A percentile compares a stretch with the other conserved stretches of the same genome.
Conservation (phyloP, 2,113 vertebrate species). For the Beaufortia kweichowensis region DNA sequence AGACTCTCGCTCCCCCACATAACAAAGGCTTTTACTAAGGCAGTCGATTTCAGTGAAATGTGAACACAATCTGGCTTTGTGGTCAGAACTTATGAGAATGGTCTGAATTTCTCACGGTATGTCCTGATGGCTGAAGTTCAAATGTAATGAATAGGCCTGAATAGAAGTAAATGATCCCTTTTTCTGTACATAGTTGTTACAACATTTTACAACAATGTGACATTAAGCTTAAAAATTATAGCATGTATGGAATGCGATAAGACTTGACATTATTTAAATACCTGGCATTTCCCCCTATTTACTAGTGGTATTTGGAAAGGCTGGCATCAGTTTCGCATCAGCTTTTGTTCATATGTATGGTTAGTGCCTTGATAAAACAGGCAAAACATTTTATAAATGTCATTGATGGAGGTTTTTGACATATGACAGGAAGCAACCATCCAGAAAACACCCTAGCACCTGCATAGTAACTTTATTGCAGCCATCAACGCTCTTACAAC, state of each 20-base stretch:
- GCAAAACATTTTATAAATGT: no score
- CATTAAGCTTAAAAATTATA: not conserved
- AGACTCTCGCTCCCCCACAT: conserved; percentile 57
- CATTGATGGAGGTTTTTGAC: no score
- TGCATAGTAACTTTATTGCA: no score
- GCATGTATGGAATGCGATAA: conserved; percentile 8
- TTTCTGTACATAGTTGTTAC: not conserved
- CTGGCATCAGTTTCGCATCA: no score
- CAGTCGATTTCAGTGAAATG: conserved; percentile 45
- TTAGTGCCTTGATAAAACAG: no score
- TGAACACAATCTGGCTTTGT: conserved; percentile 62
- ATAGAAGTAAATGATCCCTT: conserved; percentile 19
- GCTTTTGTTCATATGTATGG: no score
- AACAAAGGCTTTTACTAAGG: conserved; percentile 43
- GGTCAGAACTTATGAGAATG: conserved; percentile 58
- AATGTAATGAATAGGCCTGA: conserved; percentile 46
- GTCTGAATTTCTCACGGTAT: conserved; percentile 57
- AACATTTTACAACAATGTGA: conserved; percentile 4
- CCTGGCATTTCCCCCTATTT: no score
- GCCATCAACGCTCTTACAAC: no score
- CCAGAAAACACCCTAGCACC: no score
- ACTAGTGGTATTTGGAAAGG: no score
- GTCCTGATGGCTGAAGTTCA: conserved; percentile 27
- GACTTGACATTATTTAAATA: not conserved
- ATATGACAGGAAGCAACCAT: no score